A percentile compares a stretch with the other conserved stretches of the same genome.
Conservation (phyloP, 2,113 vertebrate genomes). For the Propithecus coquereli region DNA sequence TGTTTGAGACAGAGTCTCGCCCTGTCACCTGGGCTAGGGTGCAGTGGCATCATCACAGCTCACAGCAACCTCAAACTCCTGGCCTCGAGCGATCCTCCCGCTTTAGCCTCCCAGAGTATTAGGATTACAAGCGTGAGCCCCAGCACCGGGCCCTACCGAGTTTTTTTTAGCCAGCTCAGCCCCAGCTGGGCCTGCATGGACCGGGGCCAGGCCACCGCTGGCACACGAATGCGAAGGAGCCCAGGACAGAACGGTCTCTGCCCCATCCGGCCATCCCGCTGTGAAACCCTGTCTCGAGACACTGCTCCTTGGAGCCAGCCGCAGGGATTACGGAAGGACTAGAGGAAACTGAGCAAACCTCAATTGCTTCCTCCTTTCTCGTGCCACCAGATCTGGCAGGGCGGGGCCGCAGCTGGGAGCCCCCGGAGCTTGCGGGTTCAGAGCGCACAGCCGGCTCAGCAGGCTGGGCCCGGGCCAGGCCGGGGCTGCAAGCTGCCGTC, state of each 20-base stretch:
- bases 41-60: too few species aligned
- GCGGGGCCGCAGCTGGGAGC: fast-evolving
- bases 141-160: too few species aligned
- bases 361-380: constrained; percentile 38
- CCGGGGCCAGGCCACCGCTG: neutral
- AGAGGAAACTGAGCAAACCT: neutral
- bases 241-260: fast-evolving
- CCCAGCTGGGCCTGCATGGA: neutral
- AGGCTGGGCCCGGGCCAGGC: neutral
- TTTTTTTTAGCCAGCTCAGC: neutral
- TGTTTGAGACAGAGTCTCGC: too few species aligned
- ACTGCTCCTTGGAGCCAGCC: neutral
- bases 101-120: too few species aligned
- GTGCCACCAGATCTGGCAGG: neutral
- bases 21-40: too few species aligned
- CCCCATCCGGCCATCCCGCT: neutral
- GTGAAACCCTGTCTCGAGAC: neutral
- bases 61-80: too few species aligned
- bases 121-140: too few species aligned
- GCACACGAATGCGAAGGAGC: neutral
- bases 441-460: neutral
- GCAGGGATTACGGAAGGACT: neutral
- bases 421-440: neutral
- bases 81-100: too few species aligned
- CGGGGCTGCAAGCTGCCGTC: neutral